These are phyloP conservation scores for Ectropis crepuscularia DNA, from an alignment of 2,888 invertebrate species.

Conservation along the genomic window DNA sequence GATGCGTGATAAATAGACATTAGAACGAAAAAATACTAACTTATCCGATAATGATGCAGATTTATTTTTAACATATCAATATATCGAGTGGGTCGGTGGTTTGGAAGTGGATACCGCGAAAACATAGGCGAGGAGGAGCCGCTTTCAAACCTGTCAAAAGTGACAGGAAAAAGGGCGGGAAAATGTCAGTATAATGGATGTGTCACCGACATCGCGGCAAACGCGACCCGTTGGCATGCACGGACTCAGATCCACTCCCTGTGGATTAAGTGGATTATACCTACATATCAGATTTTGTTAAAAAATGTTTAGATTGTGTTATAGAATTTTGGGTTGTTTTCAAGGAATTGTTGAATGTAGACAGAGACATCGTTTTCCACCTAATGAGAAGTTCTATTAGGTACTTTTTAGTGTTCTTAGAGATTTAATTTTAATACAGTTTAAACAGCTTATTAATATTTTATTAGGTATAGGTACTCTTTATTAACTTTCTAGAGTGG, in stretches of 20 bases:
- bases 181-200: constrained; percentile 83
- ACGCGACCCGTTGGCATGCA: constrained; percentile 71
- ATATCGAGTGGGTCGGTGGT: constrained; percentile 55
- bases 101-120: constrained; percentile 61
- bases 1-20: constrained; percentile 44
- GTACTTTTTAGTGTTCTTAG: too few species aligned
- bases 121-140: constrained; percentile 78
- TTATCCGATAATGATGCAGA: constrained; percentile 32
- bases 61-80: constrained; percentile 53
- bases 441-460: too few species aligned
- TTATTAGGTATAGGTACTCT: too few species aligned
- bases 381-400: too few species aligned
- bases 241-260: constrained; percentile 67
- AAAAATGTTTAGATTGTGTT: constrained; percentile 39
- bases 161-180: constrained; percentile 83
- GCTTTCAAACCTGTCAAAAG: constrained; percentile 82
- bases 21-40: constrained; percentile 36
- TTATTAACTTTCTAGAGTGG: too few species aligned
- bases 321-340: constrained; percentile 22
- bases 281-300: constrained; percentile 61
- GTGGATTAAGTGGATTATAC: constrained; percentile 64
- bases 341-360: too few species aligned
- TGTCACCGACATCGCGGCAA: constrained; percentile 79
- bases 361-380: too few species aligned
- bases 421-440: too few species aligned